These are phyloP conservation scores for Oplegnathus fasciatus DNA, from an alignment of 2,113 vertebrate species.

Conservation along the genomic window DNA sequence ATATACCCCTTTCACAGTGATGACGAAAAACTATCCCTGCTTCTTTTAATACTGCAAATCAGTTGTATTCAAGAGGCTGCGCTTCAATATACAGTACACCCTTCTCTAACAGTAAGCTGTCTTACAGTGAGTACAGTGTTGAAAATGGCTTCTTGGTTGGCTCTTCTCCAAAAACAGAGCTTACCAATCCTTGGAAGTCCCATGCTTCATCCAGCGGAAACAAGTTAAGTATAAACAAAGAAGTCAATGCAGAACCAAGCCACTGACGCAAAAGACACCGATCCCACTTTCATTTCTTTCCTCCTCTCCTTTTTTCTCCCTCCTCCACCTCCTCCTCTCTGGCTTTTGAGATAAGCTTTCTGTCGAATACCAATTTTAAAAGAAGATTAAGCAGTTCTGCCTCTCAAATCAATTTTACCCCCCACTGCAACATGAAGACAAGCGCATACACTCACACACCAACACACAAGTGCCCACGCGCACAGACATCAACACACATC, in stretches of 20 bases:
- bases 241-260: constrained; percentile 41
- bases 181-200: constrained; percentile 29
- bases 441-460: constrained; percentile 23
- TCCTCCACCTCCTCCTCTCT: constrained; percentile 40
- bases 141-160: constrained; percentile 17
- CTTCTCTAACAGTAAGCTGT: background rate
- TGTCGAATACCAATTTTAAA: constrained; percentile 77
- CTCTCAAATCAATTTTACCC: constrained; percentile 73
- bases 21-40: background rate
- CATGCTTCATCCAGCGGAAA: constrained; percentile 45
- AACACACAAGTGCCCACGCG: background rate
- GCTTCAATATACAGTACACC: background rate
- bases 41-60: background rate
- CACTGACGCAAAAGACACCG: constrained; percentile 56
- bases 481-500: constrained; percentile 32
- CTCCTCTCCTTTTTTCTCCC: constrained; percentile 5
- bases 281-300: constrained; percentile 56
- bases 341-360: constrained; percentile 74
- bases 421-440: constrained; percentile 62
- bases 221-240: constrained; percentile 58
- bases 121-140: constrained; percentile 9
- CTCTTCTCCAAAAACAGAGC: constrained; percentile 41
- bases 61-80: background rate
- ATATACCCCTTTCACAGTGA: background rate
- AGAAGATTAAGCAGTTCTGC: constrained; percentile 75